Evolutionary conservation across 2,113 vertebrate species (phyloP).

Genomic region (Myiagra hebetior): DNA sequence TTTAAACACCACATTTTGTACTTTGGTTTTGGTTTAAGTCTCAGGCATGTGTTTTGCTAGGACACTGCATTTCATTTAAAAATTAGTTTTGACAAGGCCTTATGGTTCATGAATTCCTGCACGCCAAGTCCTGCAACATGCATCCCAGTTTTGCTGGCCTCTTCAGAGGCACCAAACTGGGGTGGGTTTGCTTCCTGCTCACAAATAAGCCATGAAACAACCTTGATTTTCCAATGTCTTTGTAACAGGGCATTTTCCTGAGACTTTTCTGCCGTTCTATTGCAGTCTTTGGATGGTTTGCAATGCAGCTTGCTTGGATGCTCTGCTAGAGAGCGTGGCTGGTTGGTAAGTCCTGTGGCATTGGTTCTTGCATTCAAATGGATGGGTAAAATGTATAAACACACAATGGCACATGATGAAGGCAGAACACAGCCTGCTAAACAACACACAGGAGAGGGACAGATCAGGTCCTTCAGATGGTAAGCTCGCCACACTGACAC

Average conservation of each 20-base stretch:
- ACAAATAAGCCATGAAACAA: background rate
- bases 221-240: background rate
- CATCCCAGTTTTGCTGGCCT: background rate
- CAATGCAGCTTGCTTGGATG: background rate
- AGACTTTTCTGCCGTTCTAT: background rate
- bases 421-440: background rate
- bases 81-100: slow-evolving; percentile 36
- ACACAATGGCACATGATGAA: background rate
- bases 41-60: slow-evolving; percentile 15
- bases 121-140: background rate
- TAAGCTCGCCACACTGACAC: background rate
- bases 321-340: background rate
- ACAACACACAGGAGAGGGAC: background rate
- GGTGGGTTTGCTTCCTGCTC: background rate
- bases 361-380: background rate
- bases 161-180: background rate
- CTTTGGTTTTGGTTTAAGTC: slow-evolving; percentile 26
- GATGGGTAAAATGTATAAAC: background rate
- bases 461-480: background rate
- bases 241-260: background rate
- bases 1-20: slow-evolving; percentile 9
- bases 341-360: background rate
- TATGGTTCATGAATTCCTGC: slow-evolving; percentile 14
- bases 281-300: background rate
- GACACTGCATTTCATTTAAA: slow-evolving; percentile 41